These are phyloP conservation scores for Hypsibius dujardini DNA, from an alignment of 1,140 invertebrate species.

Conservation along the genomic window DNA sequence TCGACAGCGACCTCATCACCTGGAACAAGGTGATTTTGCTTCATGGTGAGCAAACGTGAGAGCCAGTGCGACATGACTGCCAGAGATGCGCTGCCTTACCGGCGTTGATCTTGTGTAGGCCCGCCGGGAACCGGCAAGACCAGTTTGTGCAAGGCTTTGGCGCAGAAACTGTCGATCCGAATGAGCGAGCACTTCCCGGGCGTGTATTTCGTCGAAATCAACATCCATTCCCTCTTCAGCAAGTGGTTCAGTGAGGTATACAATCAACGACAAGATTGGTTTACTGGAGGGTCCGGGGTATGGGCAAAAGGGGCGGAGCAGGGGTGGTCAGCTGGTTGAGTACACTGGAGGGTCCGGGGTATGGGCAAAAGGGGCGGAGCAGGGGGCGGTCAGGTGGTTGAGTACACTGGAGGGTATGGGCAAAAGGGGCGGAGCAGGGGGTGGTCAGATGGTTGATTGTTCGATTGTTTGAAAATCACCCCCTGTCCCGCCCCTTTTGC, in stretches of 20 bases:
- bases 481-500: background rate
- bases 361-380: too few species aligned
- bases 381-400: too few species aligned
- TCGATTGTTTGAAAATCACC: too few species aligned
- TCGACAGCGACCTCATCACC: constrained; percentile 62
- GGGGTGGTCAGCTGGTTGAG: too few species aligned
- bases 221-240: constrained; percentile 89
- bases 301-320: too few species aligned
- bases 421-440: too few species aligned
- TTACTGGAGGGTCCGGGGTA: too few species aligned
- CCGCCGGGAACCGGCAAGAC: constrained; percentile 76
- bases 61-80: too few species aligned
- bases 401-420: too few species aligned
- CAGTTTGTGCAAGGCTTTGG: constrained; percentile 77
- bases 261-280: too few species aligned
- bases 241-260: constrained; percentile 99
- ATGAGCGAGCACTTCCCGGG: constrained; percentile 49
- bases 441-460: too few species aligned
- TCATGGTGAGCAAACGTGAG: constrained; percentile 44
- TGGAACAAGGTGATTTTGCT: constrained; percentile 80
- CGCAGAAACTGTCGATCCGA: constrained; percentile 74
- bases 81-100: constrained; percentile 18
- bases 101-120: constrained; percentile 29
- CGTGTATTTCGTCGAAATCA: constrained; percentile 78
- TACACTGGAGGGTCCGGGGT: too few species aligned